Conservation (phyloP, 1,140 invertebrate genomes). For the Cydia amplana region DNA sequence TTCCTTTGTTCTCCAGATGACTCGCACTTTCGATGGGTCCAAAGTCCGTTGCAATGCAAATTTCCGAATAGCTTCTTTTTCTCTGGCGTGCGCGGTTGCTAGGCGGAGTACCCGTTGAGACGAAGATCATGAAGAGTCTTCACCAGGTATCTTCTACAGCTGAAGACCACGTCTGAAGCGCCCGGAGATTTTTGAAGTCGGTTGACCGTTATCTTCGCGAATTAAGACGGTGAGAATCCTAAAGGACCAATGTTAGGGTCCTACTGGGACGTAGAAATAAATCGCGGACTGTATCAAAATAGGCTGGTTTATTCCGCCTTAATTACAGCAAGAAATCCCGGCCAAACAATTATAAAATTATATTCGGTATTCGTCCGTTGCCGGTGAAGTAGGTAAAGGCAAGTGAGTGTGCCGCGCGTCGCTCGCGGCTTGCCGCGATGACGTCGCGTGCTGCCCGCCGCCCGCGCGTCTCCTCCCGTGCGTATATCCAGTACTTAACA, state of each 20-base stretch:
- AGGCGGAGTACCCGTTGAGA: not conserved
- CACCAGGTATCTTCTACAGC: constrained; percentile 2
- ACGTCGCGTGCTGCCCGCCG: not conserved
- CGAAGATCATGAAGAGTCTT: not conserved
- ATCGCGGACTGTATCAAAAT: not conserved
- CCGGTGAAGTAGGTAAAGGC: not conserved
- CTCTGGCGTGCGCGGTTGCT: constrained; percentile 1
- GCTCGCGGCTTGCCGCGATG: not conserved
- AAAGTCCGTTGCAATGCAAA: not conserved
- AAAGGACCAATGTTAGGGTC: constrained; percentile 10
- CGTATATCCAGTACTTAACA: no score
- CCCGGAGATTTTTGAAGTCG: not conserved
- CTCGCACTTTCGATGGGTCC: not conserved
- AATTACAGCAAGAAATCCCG: not conserved
- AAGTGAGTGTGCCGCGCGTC: not conserved
- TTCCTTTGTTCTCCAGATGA: not conserved
- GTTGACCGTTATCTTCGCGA: not conserved
- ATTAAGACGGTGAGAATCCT: constrained; percentile 10
- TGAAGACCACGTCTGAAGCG: not conserved
- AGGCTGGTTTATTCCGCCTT: constrained; percentile 15
- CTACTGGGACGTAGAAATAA: not conserved
- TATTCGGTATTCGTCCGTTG: constrained; percentile 1
- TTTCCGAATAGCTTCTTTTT: constrained; percentile 11
- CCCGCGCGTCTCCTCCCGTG: no score
- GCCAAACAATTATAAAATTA: not conserved